phyloP scores from a whole-genome alignment of 1,140 invertebrate species.

The Lucilia sericata region DNA sequence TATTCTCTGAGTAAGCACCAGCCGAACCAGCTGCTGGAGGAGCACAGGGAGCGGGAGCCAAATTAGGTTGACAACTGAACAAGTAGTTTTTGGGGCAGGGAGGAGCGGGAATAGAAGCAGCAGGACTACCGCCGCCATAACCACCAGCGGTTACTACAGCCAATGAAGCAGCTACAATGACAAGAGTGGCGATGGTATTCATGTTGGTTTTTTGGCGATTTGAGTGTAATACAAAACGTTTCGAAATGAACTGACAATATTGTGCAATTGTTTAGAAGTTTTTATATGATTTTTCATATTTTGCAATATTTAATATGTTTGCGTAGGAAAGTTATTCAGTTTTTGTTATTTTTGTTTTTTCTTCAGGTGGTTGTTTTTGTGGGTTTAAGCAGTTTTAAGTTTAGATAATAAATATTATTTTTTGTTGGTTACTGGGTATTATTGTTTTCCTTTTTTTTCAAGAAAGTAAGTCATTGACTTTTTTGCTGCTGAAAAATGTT shows the following conservation, averaged over 20 bases:
- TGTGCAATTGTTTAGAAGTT: not conserved
- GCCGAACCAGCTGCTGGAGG: conserved; percentile 47
- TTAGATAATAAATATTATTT: not conserved
- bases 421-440: not conserved
- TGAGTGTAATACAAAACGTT: not conserved
- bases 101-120: conserved; percentile 50
- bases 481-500: not conserved
- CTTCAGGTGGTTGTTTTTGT: not conserved
- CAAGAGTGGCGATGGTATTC: not conserved
- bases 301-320: not conserved
- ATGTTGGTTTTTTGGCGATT: not conserved
- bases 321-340: not conserved
- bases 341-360: not conserved
- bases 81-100: conserved; percentile 61
- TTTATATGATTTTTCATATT: not conserved
- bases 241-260: not conserved
- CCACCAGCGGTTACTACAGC: conserved; percentile 47
- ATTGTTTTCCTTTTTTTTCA: too few relatives aligned
- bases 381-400: not conserved
- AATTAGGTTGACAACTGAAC: conserved; percentile 61
- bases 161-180: conserved; percentile 1
- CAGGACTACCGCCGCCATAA: not conserved
- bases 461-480: not conserved
- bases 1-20: conserved; percentile 57
- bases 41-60: conserved; percentile 53